Conservation (phyloP, 2,113 vertebrate genomes). For the Malurus melanocephalus region DNA sequence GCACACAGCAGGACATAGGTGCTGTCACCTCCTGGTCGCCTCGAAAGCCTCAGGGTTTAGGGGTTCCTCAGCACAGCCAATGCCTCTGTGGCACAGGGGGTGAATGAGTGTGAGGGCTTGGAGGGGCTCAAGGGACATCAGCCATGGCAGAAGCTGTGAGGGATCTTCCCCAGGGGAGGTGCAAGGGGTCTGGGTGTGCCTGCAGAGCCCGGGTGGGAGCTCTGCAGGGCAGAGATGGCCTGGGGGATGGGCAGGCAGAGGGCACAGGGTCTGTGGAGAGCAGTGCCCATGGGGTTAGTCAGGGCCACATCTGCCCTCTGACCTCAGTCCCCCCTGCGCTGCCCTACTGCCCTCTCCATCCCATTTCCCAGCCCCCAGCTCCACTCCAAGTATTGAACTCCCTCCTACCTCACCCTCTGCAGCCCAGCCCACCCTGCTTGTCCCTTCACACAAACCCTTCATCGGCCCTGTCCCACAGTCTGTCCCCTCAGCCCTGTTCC, state of each 20-base stretch:
- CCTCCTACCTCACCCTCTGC: background rate
- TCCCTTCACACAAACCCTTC: background rate
- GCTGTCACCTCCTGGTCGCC: accelerated
- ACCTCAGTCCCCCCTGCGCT: background rate
- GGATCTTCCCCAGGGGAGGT: background rate
- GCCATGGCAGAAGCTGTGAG: background rate
- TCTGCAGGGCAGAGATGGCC: background rate
- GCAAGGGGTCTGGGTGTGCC: background rate
- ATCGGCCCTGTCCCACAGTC: accelerated
- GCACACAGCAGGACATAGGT: accelerated
- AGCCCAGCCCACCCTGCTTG: background rate
- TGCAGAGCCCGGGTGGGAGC: background rate
- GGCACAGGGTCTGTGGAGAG: background rate
- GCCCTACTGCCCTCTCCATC: background rate
- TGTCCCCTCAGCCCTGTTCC: background rate
- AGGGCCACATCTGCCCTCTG: background rate
- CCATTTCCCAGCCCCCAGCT: background rate
- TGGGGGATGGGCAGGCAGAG: background rate
- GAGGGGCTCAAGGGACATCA: no score
- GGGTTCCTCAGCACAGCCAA: background rate
- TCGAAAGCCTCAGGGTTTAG: background rate
- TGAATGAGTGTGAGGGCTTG: accelerated
- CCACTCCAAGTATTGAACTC: background rate
- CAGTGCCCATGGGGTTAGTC: background rate
- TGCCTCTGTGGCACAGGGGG: background rate